These are phyloP conservation scores for Brachionus manjavacas DNA, from an alignment of 1,140 invertebrate genomes.

Conservation along the genomic window DNA sequence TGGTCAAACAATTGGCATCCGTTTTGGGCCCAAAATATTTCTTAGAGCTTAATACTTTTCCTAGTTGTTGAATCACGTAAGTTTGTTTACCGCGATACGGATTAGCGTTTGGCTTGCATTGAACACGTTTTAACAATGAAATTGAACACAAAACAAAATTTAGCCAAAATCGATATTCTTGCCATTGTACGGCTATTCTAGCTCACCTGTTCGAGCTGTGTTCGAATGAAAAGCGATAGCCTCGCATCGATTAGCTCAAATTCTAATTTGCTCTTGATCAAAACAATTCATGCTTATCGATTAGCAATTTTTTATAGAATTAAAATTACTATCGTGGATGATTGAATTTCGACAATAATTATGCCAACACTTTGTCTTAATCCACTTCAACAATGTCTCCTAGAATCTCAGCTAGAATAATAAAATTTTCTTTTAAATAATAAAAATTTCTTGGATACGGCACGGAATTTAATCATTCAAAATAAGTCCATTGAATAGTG, in stretches of 20 bases:
- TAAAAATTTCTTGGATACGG: too few species aligned
- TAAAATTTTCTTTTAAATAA: too few species aligned
- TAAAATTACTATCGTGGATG: not conserved
- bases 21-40: not conserved
- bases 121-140: not conserved
- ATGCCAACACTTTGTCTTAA: not conserved
- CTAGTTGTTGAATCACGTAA: not conserved
- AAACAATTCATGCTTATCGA: not conserved
- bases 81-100: not conserved
- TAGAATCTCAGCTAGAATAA: too few species aligned
- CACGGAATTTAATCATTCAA: too few species aligned
- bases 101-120: not conserved
- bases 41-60: not conserved
- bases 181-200: not conserved
- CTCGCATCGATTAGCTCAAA: not conserved
- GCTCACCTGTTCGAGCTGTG: not conserved
- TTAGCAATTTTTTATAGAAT: not conserved
- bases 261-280: not conserved
- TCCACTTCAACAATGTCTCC: too few species aligned
- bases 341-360: not conserved
- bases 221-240: too few species aligned
- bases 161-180: not conserved
- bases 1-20: not conserved
- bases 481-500: too few species aligned
- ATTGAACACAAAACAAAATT: not conserved